phyloP scores from a whole-genome alignment of 2,797 vertebrate genomes.

The Scomberomorus guttatus region DNA sequence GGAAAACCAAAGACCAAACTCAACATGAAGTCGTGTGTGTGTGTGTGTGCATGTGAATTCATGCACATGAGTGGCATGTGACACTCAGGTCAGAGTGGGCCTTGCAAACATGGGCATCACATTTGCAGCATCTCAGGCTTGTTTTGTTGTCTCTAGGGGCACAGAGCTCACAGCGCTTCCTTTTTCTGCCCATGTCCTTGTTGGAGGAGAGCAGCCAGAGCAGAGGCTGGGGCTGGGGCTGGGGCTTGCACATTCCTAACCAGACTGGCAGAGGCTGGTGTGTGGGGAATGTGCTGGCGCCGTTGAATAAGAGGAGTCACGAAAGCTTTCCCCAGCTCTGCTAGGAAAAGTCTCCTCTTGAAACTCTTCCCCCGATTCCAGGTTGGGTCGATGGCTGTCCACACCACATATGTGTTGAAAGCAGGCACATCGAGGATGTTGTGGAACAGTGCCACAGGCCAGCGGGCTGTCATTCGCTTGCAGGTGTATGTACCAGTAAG shows the following conservation, averaged over 20 bases:
- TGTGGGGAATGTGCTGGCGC: constrained; percentile 22
- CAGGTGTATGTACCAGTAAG: constrained; percentile 30
- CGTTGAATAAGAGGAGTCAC: constrained; percentile 20
- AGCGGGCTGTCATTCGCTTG: background rate
- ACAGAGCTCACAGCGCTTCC: too few species aligned
- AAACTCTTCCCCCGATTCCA: constrained; percentile 26
- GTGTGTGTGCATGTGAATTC: too few species aligned
- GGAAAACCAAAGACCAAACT: too few species aligned
- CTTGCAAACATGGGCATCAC: constrained; percentile 17
- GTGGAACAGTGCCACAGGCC: background rate
- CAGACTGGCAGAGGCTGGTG: constrained; percentile 35
- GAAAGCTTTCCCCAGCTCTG: constrained; percentile 34
- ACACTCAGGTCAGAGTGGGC: too few species aligned
- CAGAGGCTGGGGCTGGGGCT: too few species aligned
- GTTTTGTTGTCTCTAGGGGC: background rate
- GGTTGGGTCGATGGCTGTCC: constrained; percentile 1
- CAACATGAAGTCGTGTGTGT: too few species aligned
- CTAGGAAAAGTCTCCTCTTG: constrained; percentile 32
- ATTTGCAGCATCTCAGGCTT: background rate
- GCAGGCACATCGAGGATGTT: background rate
- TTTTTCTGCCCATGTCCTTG: too few species aligned
- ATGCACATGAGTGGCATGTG: too few species aligned
- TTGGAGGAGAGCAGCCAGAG: too few species aligned
- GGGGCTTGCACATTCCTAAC: constrained; percentile 10
- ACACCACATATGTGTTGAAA: background rate